These are phyloP conservation scores for Hirudinaria manillensis DNA, from an alignment of 2,888 invertebrate species.

Conservation along the genomic window DNA sequence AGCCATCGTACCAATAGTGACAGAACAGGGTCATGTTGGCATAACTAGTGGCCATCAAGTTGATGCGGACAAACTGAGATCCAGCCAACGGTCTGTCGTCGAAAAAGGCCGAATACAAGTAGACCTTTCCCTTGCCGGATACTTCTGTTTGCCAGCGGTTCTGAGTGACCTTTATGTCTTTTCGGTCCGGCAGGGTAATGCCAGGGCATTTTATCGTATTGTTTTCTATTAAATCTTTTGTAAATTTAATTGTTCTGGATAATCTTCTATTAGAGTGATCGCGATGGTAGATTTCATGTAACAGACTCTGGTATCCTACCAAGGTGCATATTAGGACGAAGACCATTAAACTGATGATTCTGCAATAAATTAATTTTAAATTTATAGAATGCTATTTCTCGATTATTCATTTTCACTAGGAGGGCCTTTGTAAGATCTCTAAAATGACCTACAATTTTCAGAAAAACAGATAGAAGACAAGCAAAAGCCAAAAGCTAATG, in stretches of 20 bases:
- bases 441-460: no score
- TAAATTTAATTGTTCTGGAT: not conserved
- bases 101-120: constrained; percentile 2
- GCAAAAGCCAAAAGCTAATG: no score
- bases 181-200: not conserved
- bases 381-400: no score
- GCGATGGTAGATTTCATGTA: no score
- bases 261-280: not conserved
- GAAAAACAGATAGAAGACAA: no score
- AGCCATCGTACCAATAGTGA: constrained; percentile 5
- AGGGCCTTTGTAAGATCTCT: no score
- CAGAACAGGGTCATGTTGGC: not conserved
- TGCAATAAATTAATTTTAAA: no score
- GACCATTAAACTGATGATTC: no score
- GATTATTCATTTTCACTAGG: no score
- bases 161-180: not conserved
- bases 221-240: not conserved
- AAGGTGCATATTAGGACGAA: no score
- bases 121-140: not conserved
- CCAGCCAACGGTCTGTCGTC: constrained; percentile 6
- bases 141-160: constrained; percentile 14
- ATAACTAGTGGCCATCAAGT: not conserved
- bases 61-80: not conserved
- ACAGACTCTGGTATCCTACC: no score
- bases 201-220: not conserved